Conservation (phyloP, 1,140 invertebrate genomes). For the Lutraria rhynchaena region DNA sequence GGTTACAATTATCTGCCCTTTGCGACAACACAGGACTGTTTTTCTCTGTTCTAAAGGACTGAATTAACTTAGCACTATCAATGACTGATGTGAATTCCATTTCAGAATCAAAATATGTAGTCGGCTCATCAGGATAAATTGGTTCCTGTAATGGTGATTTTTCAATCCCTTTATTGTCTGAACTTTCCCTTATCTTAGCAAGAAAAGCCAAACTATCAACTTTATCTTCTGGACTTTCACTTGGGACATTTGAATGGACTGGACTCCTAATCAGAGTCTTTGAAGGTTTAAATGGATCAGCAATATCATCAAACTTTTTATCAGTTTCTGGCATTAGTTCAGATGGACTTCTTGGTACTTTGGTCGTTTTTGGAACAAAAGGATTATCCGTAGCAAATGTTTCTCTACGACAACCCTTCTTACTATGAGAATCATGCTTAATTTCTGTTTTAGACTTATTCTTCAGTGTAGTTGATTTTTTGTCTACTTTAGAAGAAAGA, state of each 20-base stretch:
- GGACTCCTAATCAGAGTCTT: constrained; percentile 32
- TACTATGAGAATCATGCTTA: too few relatives aligned
- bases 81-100: constrained; percentile 55
- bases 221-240: constrained; percentile 12
- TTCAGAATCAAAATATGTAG: constrained; percentile 45
- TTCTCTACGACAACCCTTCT: neutral
- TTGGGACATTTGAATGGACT: neutral
- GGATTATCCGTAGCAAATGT: constrained; percentile 16
- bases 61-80: constrained; percentile 22
- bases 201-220: constrained; percentile 38
- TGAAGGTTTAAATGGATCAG: constrained; percentile 52
- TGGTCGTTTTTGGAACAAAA: constrained; percentile 12
- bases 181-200: constrained; percentile 27
- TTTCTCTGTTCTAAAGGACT: constrained; percentile 12
- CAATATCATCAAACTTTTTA: neutral
- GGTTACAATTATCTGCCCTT: neutral
- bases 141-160: constrained; percentile 32
- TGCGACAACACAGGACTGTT: neutral
- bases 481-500: neutral
- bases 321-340: neutral
- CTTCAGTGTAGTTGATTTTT: neutral
- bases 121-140: constrained; percentile 40
- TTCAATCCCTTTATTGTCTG: neutral
- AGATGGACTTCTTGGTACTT: neutral
- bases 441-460: neutral